phyloP scores from a whole-genome alignment of 2,113 vertebrate genomes.

The Axis porcinus region DNA sequence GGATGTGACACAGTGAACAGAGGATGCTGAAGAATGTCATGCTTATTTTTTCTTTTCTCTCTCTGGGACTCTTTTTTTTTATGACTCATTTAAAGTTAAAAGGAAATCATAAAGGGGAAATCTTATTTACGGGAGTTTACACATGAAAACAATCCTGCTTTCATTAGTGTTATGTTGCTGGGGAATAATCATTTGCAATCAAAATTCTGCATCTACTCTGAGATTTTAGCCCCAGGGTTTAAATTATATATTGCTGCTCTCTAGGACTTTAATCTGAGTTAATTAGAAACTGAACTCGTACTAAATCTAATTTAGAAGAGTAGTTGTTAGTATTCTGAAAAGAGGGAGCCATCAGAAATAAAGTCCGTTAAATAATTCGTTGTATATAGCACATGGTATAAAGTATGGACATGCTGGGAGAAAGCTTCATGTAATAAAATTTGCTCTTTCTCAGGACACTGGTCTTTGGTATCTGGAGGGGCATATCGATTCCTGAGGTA shows the following conservation, averaged over 20 bases:
- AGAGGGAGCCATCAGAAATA: not conserved
- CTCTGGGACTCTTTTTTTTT: not conserved
- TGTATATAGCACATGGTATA: not conserved
- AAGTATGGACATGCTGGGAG: not conserved
- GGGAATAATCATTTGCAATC: not conserved
- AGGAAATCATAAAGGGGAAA: slow-evolving; percentile 47
- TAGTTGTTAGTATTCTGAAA: not conserved
- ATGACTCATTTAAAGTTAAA: slow-evolving; percentile 46
- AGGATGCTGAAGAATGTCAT: not conserved
- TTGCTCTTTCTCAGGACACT: not conserved
- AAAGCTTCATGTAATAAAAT: not conserved
- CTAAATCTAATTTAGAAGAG: slow-evolving; percentile 34
- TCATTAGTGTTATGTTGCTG: not conserved
- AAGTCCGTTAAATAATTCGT: not conserved
- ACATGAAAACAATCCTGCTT: slow-evolving; percentile 5
- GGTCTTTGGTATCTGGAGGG: not conserved
- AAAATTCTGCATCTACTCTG: not conserved
- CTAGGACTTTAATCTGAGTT: slow-evolving; percentile 1
- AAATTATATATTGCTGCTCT: not conserved
- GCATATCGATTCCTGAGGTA: not conserved
- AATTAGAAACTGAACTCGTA: not conserved
- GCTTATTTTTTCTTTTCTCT: slow-evolving; percentile 37
- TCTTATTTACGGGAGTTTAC: slow-evolving; percentile 35
- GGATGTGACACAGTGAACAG: not conserved
- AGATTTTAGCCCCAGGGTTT: not conserved